These are phyloP conservation scores for Tolypeutes matacus DNA, from an alignment of 2,797 vertebrate species.

Conservation along the genomic window DNA sequence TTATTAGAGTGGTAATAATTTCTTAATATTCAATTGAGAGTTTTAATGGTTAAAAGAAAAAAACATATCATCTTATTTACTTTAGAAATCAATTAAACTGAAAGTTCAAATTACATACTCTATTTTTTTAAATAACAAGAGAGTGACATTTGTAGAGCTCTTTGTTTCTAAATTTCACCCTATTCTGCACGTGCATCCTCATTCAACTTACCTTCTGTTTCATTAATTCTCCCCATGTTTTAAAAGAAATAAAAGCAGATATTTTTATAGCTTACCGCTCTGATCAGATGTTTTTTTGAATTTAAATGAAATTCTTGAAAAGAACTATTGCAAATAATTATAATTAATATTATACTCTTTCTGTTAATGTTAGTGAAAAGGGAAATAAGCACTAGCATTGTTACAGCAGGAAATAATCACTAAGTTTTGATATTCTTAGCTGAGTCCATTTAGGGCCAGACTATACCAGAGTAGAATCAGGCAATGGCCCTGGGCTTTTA, in stretches of 20 bases:
- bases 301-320: constrained; percentile 4
- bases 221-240: neutral
- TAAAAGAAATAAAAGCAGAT: constrained; percentile 16
- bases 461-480: neutral
- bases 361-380: neutral
- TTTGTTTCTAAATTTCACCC: neutral
- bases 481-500: neutral
- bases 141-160: neutral
- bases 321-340: neutral
- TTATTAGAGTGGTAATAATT: neutral
- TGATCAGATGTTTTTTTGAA: neutral
- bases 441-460: neutral
- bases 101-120: constrained; percentile 7
- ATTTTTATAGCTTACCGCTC: neutral
- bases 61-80: neutral
- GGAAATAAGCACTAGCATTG: neutral
- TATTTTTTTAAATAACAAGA: constrained; percentile 48
- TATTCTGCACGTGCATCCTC: neutral
- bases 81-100: constrained; percentile 46
- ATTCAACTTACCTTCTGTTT: neutral
- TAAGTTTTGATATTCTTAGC: neutral
- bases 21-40: neutral
- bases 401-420: neutral
- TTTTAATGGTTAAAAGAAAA: constrained; percentile 47
- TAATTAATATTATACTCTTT: neutral